A percentile compares a stretch with the other conserved stretches of the same genome.
phyloP scores from a whole-genome alignment of 1,140 invertebrate species.

The Sarcophaga peregrina region DNA sequence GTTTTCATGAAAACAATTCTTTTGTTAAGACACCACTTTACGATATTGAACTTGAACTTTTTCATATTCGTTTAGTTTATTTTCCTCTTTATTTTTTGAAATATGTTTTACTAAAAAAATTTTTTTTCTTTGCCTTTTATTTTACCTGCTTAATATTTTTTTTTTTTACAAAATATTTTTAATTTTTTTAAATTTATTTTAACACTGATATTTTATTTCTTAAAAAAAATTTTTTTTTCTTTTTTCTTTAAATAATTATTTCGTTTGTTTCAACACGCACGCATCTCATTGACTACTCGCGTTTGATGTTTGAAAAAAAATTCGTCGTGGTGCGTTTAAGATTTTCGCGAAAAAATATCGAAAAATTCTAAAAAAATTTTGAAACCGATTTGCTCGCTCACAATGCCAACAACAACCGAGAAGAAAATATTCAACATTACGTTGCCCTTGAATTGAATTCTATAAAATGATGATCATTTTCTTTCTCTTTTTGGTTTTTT shows the following conservation, averaged over 20 bases:
- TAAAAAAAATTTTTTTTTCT: conserved; percentile 11
- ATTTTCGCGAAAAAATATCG: conserved; percentile 14
- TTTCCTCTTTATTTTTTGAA: background rate
- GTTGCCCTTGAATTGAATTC: conserved; percentile 40
- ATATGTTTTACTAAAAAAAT: background rate
- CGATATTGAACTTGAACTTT: conserved; percentile 40
- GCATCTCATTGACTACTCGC: conserved; percentile 13
- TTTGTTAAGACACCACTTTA: conserved; percentile 12
- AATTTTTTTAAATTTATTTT: too few species aligned
- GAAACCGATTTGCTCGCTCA: background rate
- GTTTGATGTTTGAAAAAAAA: conserved; percentile 24
- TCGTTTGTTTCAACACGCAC: conserved; percentile 26
- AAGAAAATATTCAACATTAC: conserved; percentile 41
- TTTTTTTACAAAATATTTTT: background rate
- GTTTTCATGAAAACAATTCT: conserved; percentile 6
- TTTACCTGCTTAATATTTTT: conserved; percentile 28
- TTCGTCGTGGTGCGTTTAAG: background rate
- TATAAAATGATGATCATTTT: conserved; percentile 2
- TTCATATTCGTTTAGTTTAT: conserved; percentile 12
- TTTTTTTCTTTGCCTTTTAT: background rate
- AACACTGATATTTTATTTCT: conserved; percentile 2
- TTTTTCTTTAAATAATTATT: conserved; percentile 22
- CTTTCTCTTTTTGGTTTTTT: background rate
- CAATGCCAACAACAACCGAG: conserved; percentile 33
- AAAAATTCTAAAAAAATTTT: too few species aligned